These are phyloP conservation scores for Alosa alosa DNA, from an alignment of 2,113 vertebrate genomes.

Conservation along the genomic window DNA sequence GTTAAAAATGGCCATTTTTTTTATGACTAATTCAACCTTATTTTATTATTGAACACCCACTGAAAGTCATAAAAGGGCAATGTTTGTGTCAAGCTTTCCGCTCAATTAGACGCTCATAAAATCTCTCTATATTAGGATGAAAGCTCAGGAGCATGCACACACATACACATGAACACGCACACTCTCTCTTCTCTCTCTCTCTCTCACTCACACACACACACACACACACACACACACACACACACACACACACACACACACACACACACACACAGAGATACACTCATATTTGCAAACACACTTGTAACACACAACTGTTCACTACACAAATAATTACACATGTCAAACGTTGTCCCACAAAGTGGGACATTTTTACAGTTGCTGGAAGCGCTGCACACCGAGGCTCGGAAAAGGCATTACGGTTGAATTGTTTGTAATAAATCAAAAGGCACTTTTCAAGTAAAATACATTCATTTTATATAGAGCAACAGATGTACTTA, in stretches of 20 bases:
- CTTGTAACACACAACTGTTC: conserved; percentile 10
- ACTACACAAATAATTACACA: conserved; percentile 6
- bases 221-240: background rate
- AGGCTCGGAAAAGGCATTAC: conserved; percentile 2
- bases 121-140: conserved; percentile 19
- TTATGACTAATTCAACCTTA: conserved; percentile 18
- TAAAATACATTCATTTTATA: background rate
- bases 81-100: conserved; percentile 36
- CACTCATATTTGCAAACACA: background rate
- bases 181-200: background rate
- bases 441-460: background rate
- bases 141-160: background rate
- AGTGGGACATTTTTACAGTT: background rate
- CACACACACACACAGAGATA: background rate
- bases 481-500: background rate
- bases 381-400: background rate
- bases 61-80: conserved; percentile 9
- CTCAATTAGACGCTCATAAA: conserved; percentile 33
- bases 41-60: conserved; percentile 15
- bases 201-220: background rate
- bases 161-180: background rate
- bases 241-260: background rate
- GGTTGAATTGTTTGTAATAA: background rate
- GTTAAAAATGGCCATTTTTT: background rate
- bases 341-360: conserved; percentile 6